phyloP scores from a whole-genome alignment of 2,113 vertebrate species.

The Solenodon paradoxus region DNA sequence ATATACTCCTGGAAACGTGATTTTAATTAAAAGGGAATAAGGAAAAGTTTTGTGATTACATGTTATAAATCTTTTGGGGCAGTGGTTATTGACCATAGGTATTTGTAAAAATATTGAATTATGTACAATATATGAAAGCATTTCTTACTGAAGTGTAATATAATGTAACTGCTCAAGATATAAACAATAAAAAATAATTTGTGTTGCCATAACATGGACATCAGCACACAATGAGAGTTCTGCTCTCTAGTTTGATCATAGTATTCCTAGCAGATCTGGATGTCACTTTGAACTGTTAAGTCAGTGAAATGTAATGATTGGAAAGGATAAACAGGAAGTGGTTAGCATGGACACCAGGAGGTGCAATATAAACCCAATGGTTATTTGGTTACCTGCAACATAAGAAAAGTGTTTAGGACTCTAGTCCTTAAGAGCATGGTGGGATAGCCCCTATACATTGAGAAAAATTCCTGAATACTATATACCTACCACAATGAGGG shows the following conservation, averaged over 20 bases:
- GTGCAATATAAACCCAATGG: not conserved
- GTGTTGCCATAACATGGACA: not conserved
- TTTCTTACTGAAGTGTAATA: not conserved
- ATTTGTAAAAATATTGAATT: not conserved
- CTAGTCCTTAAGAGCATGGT: not conserved
- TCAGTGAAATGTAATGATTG: not conserved
- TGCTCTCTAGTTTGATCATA: not conserved
- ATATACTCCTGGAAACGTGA: not conserved
- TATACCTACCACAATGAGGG: not conserved
- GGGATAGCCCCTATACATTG: not conserved
- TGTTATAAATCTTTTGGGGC: not conserved
- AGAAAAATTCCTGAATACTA: not conserved
- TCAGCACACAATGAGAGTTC: not conserved
- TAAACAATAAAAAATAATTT: not conserved
- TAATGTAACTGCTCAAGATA: not conserved
- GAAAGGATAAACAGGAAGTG: not conserved
- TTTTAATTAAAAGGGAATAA: not conserved
- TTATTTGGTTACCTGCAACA: not conserved
- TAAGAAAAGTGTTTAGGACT: not conserved
- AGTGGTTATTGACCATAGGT: not conserved
- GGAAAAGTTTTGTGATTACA: not conserved
- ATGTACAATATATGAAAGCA: not conserved
- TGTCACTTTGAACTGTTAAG: not conserved
- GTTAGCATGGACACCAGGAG: fast-evolving
- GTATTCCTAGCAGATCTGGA: not conserved